Evolutionary conservation across 2,797 vertebrate species (phyloP), one percentile per base, ranked within the genome.

Genomic region (Hyperoplus immaculatus): DNA sequence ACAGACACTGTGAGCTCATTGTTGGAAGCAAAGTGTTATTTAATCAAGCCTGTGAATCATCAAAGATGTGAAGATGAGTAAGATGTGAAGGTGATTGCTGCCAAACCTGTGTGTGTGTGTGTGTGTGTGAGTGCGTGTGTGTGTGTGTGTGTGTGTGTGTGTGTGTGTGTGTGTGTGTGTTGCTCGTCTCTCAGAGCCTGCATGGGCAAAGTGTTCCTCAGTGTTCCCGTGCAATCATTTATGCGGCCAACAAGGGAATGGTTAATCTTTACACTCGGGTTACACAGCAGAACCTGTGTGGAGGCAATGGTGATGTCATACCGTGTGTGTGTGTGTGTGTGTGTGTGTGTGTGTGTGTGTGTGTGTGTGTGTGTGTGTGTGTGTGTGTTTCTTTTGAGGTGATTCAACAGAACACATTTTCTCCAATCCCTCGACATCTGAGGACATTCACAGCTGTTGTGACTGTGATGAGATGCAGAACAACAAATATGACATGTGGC

Each of bases 21-120:
- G 77, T 75, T 89, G 88, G 86, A 89, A 62, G 59, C 55, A 9
- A 75, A 75, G 56, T 57, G 54, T 51, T 4, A 47, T 69, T 84
- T 78, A 78, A 78, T 91, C 85, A 74, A 43, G 69, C 13, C 69
- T 45, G 75, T 91, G 91, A 91, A 18, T 88, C 88, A 92, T 84
- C 75, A 68, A 59, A 84, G 80, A 91, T 81, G 68, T 81, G 78
- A 87, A 63, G 80, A 88, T 81, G 89, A 88, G 62, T 87, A 83
- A 81, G 78, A 72, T 57, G 57, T 29, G 39, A 14, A 80, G 41
- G 54, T 76, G 66, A 80, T 57, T 50, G 21, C 61, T 65, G 71
- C 64, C 78, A 78, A 78, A 77, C 18, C 51, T 60, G 43, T 38
- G 12, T 54, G 59, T 36, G 60, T 29, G 29, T 21, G 21, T 21